Conservation (phyloP, 2,113 vertebrate species). For the Gulo gulo region DNA sequence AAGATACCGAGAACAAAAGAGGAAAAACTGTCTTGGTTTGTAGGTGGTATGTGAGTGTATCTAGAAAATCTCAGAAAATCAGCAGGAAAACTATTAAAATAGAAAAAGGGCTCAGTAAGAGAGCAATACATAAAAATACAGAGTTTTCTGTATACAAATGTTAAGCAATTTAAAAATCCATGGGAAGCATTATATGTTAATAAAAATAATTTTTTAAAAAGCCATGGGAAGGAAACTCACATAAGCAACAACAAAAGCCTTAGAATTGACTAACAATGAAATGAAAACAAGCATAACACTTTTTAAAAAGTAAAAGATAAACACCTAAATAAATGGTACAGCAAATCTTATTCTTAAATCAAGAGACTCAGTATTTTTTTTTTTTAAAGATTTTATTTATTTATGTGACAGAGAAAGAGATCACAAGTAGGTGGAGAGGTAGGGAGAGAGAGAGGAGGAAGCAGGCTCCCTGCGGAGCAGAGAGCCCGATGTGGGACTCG, state of each 20-base stretch:
- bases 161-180: neutral
- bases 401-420: no score
- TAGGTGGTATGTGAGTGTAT: neutral
- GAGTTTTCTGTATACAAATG: neutral
- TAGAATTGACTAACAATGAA: neutral
- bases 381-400: no score
- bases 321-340: neutral
- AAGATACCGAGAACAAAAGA: neutral
- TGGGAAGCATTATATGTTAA: no score
- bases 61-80: neutral
- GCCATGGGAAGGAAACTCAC: neutral
- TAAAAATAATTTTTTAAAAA: no score
- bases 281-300: neutral
- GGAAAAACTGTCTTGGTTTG: neutral
- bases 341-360: neutral
- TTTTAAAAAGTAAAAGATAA: neutral
- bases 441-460: no score
- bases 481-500: no score
- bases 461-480: no score
- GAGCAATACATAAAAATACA: neutral
- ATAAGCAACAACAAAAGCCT: neutral
- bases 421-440: no score
- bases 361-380: neutral
- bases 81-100: neutral
- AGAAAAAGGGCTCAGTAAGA: neutral